A percentile compares a stretch with the other conserved stretches of the same genome.
Evolutionary conservation across 2,888 invertebrate genomes (phyloP).

Genomic region (Callimorpha dominula): DNA sequence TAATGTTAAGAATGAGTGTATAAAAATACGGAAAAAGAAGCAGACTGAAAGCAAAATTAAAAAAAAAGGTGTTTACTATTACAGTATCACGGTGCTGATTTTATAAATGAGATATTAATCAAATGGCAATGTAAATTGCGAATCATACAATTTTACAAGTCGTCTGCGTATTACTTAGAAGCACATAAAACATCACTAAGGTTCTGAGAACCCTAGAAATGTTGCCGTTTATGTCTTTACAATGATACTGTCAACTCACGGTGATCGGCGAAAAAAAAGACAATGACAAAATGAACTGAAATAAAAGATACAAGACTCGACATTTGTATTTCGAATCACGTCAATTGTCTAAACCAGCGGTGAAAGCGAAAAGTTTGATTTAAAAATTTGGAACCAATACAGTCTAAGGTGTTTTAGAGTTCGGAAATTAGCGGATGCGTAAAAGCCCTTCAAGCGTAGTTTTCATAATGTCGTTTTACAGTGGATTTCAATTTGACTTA

Average conservation of each 20-base stretch:
- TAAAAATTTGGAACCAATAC: neutral
- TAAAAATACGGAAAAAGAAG: neutral
- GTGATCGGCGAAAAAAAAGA: neutral
- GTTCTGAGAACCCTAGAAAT: neutral
- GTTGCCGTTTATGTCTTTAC: neutral
- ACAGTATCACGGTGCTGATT: too few species aligned
- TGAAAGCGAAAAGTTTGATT: neutral
- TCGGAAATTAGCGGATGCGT: too few species aligned
- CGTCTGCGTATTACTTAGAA: conserved; percentile 1
- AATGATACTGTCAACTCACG: neutral
- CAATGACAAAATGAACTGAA: neutral
- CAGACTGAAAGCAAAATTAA: neutral
- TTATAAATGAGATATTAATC: too few species aligned
- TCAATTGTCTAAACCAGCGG: neutral
- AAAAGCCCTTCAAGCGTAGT: too few species aligned
- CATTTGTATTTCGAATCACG: neutral
- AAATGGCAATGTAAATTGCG: too few species aligned
- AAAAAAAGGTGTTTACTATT: too few species aligned
- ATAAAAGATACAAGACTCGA: neutral
- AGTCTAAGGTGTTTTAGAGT: too few species aligned
- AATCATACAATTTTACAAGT: neutral
- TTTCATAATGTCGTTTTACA: too few species aligned
- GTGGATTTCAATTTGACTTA: too few species aligned
- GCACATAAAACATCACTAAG: neutral
- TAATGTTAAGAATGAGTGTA: neutral